A percentile compares a stretch with the other conserved stretches of the same genome.
These are phyloP conservation scores for Aphelenchoides bicaudatus DNA, from an alignment of 2,888 invertebrate species.

Conservation along the genomic window DNA sequence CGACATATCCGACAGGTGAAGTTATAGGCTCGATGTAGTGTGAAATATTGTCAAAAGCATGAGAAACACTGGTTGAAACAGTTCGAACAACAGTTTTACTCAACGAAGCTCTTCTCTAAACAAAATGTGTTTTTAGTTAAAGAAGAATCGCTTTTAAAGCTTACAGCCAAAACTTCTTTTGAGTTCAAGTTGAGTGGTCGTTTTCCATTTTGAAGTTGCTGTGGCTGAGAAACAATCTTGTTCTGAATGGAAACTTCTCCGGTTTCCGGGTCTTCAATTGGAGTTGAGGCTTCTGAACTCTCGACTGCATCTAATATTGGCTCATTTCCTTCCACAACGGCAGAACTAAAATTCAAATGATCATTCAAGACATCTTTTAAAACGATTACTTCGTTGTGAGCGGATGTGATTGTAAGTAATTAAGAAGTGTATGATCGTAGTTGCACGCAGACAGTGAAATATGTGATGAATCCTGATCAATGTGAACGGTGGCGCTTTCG, in stretches of 20 bases:
- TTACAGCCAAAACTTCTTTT: conserved; percentile 11
- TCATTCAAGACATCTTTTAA: background rate
- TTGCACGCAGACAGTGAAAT: conserved; percentile 51
- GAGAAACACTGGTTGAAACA: conserved; percentile 51
- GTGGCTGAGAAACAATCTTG: background rate
- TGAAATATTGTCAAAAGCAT: conserved; percentile 51
- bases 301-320: background rate
- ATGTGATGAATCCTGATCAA: conserved; percentile 65
- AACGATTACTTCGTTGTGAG: conserved; percentile 47
- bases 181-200: too few relatives aligned
- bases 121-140: conserved; percentile 8
- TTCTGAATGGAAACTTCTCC: background rate
- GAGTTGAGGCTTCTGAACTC: background rate
- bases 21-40: conserved; percentile 50
- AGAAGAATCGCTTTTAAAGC: background rate
- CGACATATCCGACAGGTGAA: conserved; percentile 38
- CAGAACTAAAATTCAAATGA: background rate
- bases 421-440: conserved; percentile 49
- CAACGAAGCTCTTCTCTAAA: conserved; percentile 49
- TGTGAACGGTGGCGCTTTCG: conserved; percentile 32
- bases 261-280: background rate
- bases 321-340: background rate
- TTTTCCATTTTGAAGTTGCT: background rate
- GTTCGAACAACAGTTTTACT: conserved; percentile 56
- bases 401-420: conserved; percentile 51